Evolutionary conservation across 2,888 invertebrate species (phyloP), one percentile per base, ranked within the genome.

Genomic region (Cheilosia vulpina): DNA sequence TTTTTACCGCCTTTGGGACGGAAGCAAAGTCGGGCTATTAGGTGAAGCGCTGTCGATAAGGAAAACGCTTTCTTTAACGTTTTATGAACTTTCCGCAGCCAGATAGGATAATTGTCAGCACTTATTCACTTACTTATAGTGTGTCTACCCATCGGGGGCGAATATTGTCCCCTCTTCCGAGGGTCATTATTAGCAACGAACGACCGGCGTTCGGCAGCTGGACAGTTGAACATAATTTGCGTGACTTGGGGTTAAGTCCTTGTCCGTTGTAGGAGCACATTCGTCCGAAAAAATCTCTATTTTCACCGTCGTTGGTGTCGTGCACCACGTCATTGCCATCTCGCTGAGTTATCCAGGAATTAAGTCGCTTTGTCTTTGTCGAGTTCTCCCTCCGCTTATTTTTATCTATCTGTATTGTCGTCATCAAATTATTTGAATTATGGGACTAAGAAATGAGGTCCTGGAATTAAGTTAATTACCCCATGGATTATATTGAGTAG

Each of bases 381-480:
- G 13, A 7, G 17, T 45, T 52, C 34, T 24, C 9, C 21, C n/a
- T 5, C 52, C 19, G 75, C 65, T 57, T 65, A 75, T 66, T 72
- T 65, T 71, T 78, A 55, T 65, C 65, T 57, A 31, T 50, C 58
- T 50, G n/a, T 68, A 45, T 47, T 47, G 15, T 55, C 5, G 34
- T 80, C 66, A 53, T 76, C 43, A 52, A 76, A 85, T 85, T 80
- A 80, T 85, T 80, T 72, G 79, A 85, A 81, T 85, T 71, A 81
- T 85, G 66, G 66, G 71, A 45, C 81, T 71, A 75, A 75, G 79
- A 76, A 85, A 85, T 81, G 71, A 81, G 75, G 81, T 77, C 55
- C 66, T 63, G 50, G 76, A 71, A 77, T 76, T 81, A 81, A 76
- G 76, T 62, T 72, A 84, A 85, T 85, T 85, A 68, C 71, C 43